Percentiles rank a stretch among this genome's conserved stretches.
phyloP scores from a whole-genome alignment of 2,113 vertebrate species.

The Glareola pratincola region DNA sequence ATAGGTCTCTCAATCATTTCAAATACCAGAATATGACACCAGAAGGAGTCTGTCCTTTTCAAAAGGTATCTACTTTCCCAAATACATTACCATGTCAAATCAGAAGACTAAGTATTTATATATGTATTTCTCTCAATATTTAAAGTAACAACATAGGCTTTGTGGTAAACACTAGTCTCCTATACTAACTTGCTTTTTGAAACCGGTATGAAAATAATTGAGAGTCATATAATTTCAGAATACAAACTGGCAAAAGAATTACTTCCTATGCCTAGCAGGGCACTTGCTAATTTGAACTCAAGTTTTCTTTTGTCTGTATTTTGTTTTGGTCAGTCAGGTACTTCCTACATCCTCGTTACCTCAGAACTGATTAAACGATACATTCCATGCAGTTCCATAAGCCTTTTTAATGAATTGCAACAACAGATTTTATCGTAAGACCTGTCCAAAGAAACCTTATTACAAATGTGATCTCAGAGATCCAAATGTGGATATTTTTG shows the following conservation, averaged over 20 bases:
- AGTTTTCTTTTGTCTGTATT: background rate
- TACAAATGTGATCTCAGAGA: background rate
- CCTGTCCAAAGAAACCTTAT: background rate
- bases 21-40: background rate
- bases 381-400: background rate
- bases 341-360: background rate
- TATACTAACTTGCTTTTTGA: background rate
- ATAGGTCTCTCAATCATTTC: background rate
- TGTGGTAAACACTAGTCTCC: background rate
- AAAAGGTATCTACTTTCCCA: background rate
- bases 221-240: background rate
- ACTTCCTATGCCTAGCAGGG: background rate
- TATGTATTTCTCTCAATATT: background rate
- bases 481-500: accelerated
- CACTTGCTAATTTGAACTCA: background rate
- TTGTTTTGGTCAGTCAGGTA: background rate
- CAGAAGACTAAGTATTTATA: background rate
- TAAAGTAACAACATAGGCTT: background rate
- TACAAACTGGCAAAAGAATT: background rate
- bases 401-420: background rate
- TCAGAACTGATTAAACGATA: background rate
- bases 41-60: background rate
- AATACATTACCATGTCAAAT: background rate
- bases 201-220: background rate
- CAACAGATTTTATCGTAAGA: background rate